Evolutionary conservation across 1,140 invertebrate species (phyloP).

Genomic region (Scylla paramamosain): DNA sequence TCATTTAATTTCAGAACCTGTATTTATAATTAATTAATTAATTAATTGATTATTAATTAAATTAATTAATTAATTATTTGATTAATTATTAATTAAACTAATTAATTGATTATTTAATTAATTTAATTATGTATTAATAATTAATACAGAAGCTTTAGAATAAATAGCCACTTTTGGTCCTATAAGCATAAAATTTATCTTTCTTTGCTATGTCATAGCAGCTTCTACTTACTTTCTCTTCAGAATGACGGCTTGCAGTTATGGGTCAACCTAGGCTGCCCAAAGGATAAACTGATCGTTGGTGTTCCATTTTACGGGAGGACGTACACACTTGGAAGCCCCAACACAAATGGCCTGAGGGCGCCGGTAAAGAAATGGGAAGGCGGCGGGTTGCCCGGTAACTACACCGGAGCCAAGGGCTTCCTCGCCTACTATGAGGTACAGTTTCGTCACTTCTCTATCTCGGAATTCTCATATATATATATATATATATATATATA

Average conservation of each 20-base stretch:
- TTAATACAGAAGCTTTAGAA: too few species aligned
- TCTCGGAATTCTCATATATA: too few species aligned
- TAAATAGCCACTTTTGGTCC: too few species aligned
- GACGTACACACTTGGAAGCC: conserved; percentile 83
- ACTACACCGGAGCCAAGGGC: conserved; percentile 83
- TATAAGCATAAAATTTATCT: too few species aligned
- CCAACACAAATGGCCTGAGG: conserved; percentile 80
- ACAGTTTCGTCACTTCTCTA: conserved; percentile 79
- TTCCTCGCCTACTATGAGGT: conserved; percentile 84
- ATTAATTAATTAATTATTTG: too few species aligned
- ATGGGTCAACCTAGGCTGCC: conserved; percentile 84
- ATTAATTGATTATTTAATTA: too few species aligned
- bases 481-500: background rate
- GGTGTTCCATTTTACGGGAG: conserved; percentile 85
- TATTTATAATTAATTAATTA: too few species aligned
- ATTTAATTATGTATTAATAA: too few species aligned
- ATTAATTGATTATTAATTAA: too few species aligned
- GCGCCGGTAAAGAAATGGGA: conserved; percentile 79
- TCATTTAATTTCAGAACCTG: too few species aligned
- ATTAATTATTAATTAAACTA: too few species aligned
- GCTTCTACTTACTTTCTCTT: background rate
- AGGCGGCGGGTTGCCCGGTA: conserved; percentile 78
- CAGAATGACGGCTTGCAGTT: conserved; percentile 81
- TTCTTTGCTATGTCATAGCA: too few species aligned
- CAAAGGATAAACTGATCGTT: conserved; percentile 83